A percentile compares a stretch with the other conserved stretches of the same genome.
Evolutionary conservation across 2,888 invertebrate species (phyloP).

Genomic region (Drosophila monieri): DNA sequence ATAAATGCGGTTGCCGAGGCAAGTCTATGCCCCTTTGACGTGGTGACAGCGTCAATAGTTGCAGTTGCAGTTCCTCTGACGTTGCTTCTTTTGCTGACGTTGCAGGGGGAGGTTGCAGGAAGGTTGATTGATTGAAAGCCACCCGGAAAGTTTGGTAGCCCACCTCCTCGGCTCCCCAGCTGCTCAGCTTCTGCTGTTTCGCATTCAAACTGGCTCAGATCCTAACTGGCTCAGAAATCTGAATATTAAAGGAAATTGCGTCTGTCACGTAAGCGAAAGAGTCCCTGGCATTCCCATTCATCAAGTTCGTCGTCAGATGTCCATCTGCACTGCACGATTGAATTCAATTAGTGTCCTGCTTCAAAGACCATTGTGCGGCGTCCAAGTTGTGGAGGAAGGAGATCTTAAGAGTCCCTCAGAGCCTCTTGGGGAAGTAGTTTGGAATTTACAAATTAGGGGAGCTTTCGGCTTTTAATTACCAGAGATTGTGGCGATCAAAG

Average conservation of each 20-base stretch:
- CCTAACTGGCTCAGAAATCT: background rate
- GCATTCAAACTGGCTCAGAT: background rate
- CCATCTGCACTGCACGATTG: background rate
- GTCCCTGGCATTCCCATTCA: background rate
- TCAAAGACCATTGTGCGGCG: background rate
- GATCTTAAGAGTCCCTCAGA: background rate
- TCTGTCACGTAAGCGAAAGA: background rate
- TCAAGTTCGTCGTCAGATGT: background rate
- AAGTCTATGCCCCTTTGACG: slow-evolving; percentile 1
- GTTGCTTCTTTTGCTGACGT: slow-evolving; percentile 6
- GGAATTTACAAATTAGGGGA: background rate
- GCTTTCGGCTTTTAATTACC: slow-evolving; percentile 15
- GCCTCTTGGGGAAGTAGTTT: background rate
- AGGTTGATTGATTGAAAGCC: slow-evolving; percentile 4
- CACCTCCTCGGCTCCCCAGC: background rate
- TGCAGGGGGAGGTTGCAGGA: background rate
- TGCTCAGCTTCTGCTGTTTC: background rate
- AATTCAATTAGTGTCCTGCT: background rate
- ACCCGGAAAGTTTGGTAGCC: background rate
- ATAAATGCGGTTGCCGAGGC: background rate
- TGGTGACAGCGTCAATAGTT: slow-evolving; percentile 5
- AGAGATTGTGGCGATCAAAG: background rate
- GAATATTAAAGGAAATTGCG: slow-evolving; percentile 3
- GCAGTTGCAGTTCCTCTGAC: slow-evolving; percentile 16
- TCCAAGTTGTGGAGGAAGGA: background rate